phyloP scores from a whole-genome alignment of 2,888 invertebrate genomes.

The Melitaea athalia region DNA sequence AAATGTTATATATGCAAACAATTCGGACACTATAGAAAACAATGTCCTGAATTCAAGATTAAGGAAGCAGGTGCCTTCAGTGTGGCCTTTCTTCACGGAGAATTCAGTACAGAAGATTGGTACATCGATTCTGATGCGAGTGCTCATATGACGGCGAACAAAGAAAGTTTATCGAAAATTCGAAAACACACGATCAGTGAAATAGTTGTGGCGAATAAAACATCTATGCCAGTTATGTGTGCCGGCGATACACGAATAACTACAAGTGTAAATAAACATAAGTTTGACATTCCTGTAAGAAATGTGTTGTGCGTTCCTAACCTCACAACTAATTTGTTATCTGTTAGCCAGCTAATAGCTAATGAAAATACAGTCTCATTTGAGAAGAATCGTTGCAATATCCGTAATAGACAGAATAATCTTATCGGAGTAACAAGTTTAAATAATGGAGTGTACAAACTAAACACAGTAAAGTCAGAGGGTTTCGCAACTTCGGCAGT shows the following conservation, averaged over 20 bases:
- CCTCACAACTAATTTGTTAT: constrained; percentile 39
- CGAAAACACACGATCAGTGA: neutral
- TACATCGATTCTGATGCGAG: constrained; percentile 11
- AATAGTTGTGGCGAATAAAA: constrained; percentile 20
- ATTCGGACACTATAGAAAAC: no score
- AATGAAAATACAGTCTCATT: constrained; percentile 35
- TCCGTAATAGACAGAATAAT: neutral
- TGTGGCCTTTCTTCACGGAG: neutral
- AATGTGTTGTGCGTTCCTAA: constrained; percentile 40
- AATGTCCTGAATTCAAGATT: no score
- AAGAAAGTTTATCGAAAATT: neutral
- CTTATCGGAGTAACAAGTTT: no score
- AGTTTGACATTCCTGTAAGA: constrained; percentile 21
- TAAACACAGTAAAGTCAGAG: no score
- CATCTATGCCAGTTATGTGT: constrained; percentile 19
- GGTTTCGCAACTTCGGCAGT: neutral
- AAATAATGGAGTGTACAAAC: neutral
- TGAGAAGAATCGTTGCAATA: neutral
- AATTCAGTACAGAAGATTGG: constrained; percentile 4
- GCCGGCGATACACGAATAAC: constrained; percentile 18
- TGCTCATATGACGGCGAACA: neutral
- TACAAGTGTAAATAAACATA: constrained; percentile 13
- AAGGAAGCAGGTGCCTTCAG: no score
- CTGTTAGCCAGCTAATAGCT: constrained; percentile 35
- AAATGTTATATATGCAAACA: no score